A percentile compares a stretch with the other conserved stretches of the same genome.
These are phyloP conservation scores for Malacoctenus gilli DNA, from an alignment of 2,797 vertebrate genomes.

Conservation along the genomic window DNA sequence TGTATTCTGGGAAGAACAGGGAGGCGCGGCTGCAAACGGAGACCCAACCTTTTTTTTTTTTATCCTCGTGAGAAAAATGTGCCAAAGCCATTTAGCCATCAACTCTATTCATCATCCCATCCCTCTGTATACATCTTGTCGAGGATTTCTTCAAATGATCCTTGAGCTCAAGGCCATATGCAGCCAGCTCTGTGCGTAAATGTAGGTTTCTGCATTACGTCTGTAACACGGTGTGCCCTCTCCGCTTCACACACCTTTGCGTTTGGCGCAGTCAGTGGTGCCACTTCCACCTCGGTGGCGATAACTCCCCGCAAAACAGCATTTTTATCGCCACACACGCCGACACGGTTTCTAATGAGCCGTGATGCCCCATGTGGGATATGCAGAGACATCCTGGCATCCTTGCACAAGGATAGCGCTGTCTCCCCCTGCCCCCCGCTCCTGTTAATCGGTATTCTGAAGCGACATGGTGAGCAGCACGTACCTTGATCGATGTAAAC, in stretches of 20 bases:
- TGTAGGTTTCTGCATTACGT: slow-evolving; percentile 24
- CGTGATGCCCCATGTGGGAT: not conserved
- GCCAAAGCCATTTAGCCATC: slow-evolving; percentile 5
- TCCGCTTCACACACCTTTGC: slow-evolving; percentile 38
- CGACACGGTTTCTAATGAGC: slow-evolving; percentile 7
- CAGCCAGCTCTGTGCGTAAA: slow-evolving; percentile 18
- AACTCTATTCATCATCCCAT: slow-evolving; percentile 17
- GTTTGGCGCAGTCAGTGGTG: slow-evolving; percentile 69
- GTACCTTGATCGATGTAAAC: slow-evolving; percentile 76
- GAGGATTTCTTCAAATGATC: too few relatives aligned
- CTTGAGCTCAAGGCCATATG: slow-evolving; percentile 33
- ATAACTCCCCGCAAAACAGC: not conserved
- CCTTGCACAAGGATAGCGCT: slow-evolving; percentile 23
- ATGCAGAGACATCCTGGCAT: slow-evolving; percentile 7
- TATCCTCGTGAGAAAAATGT: slow-evolving; percentile 49
- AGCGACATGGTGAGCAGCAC: slow-evolving; percentile 49
- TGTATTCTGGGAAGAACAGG: slow-evolving; percentile 44
- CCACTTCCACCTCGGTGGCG: slow-evolving; percentile 37
- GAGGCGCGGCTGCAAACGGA: slow-evolving; percentile 32
- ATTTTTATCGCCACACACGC: too few relatives aligned
- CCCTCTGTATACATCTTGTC: not conserved
- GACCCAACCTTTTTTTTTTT: slow-evolving; percentile 41
- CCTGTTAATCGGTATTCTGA: slow-evolving; percentile 23
- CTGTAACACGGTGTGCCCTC: slow-evolving; percentile 15
- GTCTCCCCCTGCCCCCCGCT: not conserved